Percentiles rank a stretch among this genome's conserved stretches.
Conservation (phyloP, 2,113 vertebrate genomes). For the Pan troglodytes region NHGRI_mPanTro3-v2.1_pri NC_072411.2:141074501-141075000, state of each 20-base stretch:
- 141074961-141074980: fast-evolving
- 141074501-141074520: background rate
- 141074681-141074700: fast-evolving
- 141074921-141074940: fast-evolving
- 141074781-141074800: background rate
- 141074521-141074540: background rate
- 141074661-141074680: fast-evolving
- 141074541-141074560: background rate
- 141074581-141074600: fast-evolving
- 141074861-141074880: fast-evolving
- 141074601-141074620: background rate
- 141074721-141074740: fast-evolving
- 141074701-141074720: fast-evolving
- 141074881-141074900: background rate
- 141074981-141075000: background rate
- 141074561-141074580: background rate
- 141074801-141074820: background rate
- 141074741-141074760: fast-evolving
- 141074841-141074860: background rate
- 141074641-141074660: background rate
- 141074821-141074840: fast-evolving
- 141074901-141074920: background rate
- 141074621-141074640: background rate
- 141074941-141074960: background rate
- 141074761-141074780: background rate